These are phyloP conservation scores for Cebidichthys violaceus DNA, from an alignment of 2,113 vertebrate genomes.

Conservation along the genomic window DNA sequence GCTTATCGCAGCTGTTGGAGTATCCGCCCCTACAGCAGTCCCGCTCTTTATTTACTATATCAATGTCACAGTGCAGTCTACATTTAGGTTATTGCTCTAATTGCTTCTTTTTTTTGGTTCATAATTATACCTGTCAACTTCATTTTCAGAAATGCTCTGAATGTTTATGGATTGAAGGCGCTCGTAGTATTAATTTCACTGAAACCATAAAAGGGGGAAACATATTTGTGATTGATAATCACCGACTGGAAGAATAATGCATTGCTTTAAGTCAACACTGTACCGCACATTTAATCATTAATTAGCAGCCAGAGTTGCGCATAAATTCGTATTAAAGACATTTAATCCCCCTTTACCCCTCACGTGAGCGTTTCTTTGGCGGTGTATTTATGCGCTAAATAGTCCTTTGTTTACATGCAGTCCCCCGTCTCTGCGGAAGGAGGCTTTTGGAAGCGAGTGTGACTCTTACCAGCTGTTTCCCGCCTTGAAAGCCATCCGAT, in stretches of 20 bases:
- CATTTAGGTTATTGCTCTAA: not conserved
- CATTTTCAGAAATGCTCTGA: not conserved
- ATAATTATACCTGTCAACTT: not conserved
- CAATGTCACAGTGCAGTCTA: not conserved
- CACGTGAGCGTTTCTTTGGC: not conserved
- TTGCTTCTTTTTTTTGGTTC: not conserved
- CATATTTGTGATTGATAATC: not conserved
- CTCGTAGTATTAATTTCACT: not conserved
- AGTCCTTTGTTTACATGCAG: constrained; percentile 95
- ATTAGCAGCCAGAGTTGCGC: not conserved
- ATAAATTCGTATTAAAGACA: not conserved
- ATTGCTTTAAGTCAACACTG: not conserved
- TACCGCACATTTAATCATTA: not conserved
- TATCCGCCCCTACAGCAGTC: constrained; percentile 57
- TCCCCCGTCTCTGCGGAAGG: constrained; percentile 88
- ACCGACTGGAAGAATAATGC: not conserved
- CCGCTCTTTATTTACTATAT: constrained; percentile 38
- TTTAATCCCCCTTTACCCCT: not conserved
- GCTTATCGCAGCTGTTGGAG: constrained; percentile 82
- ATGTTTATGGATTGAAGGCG: not conserved
- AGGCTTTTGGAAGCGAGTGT: constrained; percentile 87
- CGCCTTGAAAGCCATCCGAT: constrained; percentile 96
- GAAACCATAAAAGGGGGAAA: not conserved
- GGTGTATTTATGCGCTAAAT: constrained; percentile 75
- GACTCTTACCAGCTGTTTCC: constrained; percentile 98